Conservation (phyloP, 2,888 invertebrate species). For the Drosophila buzzatii region DNA sequence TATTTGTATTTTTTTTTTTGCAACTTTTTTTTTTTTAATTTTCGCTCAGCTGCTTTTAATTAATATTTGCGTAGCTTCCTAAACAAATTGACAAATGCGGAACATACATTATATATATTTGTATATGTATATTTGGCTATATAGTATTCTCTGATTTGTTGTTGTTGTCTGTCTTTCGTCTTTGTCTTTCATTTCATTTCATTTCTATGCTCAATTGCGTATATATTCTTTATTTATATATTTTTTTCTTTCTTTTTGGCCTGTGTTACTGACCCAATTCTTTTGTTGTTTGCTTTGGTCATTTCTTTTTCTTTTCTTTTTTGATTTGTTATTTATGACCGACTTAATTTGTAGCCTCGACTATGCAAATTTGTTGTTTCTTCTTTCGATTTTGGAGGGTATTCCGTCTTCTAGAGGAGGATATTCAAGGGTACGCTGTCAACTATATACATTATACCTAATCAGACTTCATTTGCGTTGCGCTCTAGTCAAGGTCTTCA, state of each 20-base stretch:
- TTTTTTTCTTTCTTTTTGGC: conserved; percentile 47
- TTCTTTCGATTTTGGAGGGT: neutral
- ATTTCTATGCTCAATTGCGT: conserved; percentile 75
- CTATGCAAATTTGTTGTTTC: conserved; percentile 66
- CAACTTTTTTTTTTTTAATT: conserved; percentile 8
- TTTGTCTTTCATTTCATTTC: conserved; percentile 60
- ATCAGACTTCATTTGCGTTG: neutral
- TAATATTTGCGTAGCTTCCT: conserved; percentile 66
- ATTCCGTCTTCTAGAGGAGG: conserved; percentile 4
- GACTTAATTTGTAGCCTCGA: conserved; percentile 70
- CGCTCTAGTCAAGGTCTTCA: conserved; percentile 5
- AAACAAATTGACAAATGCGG: conserved; percentile 58
- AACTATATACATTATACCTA: neutral
- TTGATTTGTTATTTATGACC: conserved; percentile 79
- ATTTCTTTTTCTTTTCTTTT: conserved; percentile 75
- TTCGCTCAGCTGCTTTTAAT: conserved; percentile 66
- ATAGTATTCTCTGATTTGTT: conserved; percentile 11
- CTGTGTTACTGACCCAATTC: conserved; percentile 78
- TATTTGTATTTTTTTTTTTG: conserved; percentile 16
- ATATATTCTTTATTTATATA: conserved; percentile 32
- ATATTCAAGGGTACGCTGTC: conserved; percentile 8
- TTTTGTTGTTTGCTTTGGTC: conserved; percentile 59
- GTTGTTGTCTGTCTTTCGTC: conserved; percentile 12
- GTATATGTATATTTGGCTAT: neutral
- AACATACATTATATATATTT: conserved; percentile 32